Base-by-base conservation (phyloP, 2,888 invertebrate genomes). In the Amphipyra berbera region DNA sequence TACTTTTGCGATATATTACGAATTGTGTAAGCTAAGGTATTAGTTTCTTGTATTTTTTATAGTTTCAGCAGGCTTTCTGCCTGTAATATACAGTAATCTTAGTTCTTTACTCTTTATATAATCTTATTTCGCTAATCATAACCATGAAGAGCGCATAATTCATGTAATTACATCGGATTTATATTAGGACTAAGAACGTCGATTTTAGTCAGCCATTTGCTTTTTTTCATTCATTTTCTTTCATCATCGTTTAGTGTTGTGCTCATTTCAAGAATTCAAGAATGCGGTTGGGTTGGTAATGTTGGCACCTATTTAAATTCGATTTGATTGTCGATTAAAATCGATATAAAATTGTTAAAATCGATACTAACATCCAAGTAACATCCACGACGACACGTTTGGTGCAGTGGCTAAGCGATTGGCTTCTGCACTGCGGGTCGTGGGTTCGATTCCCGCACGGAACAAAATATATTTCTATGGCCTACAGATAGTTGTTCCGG, bases 161-260 rank as follows among this genome's bases (percentile, higher is more conserved):
- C 95, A 95, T 95, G 90, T 87, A 93, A 95, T 95, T 94, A 95
- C 92, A 95, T 95, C 91, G 95, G 95, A 95, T 95, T 95, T 90
- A 91, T 88, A 84, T 86, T 88, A 84, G 89, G 87, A 88, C 88
- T 88, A 84, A 87, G 89, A 89, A 92, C 88, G 94, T 90, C 92
- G 91, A 88, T 90, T 91, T 90, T 84, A 89, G 91, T 92, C 94
- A 88, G 95, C 95, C 95, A 95, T 95, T 95, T 95, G 95, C 95
- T 95, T 95, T 94, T 30, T 85, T 87, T 87, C 88, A 90, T 91
- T 88, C 87, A 80, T 82, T 82, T 85, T 90, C 89, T 90, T 90
- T 88, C 86, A 85, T 86, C 84, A 85, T 83, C 76, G 61, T 71
- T 68, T 82, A 80, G 79, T 82, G 83, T 71, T 81, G 84, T 61